A percentile compares a stretch with the other conserved stretches of the same genome.
These are phyloP conservation scores for Panthera leo DNA, from an alignment of 2,113 vertebrate genomes.

Conservation along the genomic window DNA sequence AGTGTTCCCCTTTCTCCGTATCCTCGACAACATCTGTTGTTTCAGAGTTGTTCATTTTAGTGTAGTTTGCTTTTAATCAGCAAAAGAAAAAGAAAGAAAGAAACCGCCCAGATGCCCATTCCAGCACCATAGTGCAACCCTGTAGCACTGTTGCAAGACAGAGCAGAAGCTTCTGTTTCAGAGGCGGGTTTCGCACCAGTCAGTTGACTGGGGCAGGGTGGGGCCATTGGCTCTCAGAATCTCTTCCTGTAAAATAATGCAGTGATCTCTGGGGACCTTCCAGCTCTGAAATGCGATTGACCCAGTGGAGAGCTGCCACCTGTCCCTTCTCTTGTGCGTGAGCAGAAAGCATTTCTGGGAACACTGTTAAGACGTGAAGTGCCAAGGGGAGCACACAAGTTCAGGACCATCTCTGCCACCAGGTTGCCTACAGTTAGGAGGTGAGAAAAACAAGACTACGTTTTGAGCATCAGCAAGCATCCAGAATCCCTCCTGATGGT, in stretches of 20 bases:
- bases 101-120: neutral
- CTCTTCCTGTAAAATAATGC: neutral
- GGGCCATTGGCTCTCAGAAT: neutral
- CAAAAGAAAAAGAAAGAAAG: neutral
- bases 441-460: rapidly evolving
- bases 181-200: neutral
- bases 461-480: neutral
- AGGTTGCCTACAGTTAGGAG: neutral
- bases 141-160: neutral
- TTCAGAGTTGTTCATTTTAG: no score
- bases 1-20: no score
- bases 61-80: neutral
- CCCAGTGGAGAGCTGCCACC: neutral
- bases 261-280: neutral
- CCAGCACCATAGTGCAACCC: rapidly evolving
- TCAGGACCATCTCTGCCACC: neutral
- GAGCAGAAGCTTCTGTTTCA: neutral
- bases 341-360: neutral
- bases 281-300: neutral
- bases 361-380: rapidly evolving
- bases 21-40: no score
- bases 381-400: neutral
- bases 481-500: neutral
- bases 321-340: neutral
- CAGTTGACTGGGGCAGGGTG: rapidly evolving